Percentiles rank a stretch among this genome's conserved stretches.
phyloP scores from a whole-genome alignment of 2,888 invertebrate genomes.

The Abrostola tripartita region DNA sequence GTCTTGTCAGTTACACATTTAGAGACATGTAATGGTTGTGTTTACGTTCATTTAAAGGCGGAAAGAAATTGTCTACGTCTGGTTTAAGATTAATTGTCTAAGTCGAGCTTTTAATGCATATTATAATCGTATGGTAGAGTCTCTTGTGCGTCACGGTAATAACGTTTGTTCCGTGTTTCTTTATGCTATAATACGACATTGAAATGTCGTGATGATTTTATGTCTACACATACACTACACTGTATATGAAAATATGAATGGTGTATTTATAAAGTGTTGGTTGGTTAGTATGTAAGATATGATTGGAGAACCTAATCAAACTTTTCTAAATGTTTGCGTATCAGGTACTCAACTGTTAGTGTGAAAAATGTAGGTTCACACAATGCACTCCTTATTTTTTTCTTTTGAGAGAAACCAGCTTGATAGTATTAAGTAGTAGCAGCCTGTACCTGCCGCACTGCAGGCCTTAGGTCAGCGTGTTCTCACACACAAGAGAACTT shows the following conservation, averaged over 20 bases:
- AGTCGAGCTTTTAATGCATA: slow-evolving; percentile 19
- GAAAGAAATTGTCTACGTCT: slow-evolving; percentile 19
- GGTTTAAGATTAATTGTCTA: slow-evolving; percentile 34
- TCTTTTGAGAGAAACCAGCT: no score
- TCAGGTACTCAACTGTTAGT: no score
- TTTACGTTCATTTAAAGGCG: slow-evolving; percentile 13
- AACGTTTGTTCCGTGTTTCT: slow-evolving; percentile 55
- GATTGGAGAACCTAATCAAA: no score
- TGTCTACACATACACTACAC: no score
- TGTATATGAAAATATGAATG: slow-evolving; percentile 3
- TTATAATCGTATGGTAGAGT: slow-evolving; percentile 4
- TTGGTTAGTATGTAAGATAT: not conserved
- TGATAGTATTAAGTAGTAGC: no score
- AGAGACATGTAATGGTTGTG: not conserved
- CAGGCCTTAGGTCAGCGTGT: no score
- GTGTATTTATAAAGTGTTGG: slow-evolving; percentile 1
- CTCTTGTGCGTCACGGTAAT: slow-evolving; percentile 37
- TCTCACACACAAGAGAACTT: no score
- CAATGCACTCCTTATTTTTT: no score
- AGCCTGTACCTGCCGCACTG: no score
- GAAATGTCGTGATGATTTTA: slow-evolving; percentile 53
- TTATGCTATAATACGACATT: slow-evolving; percentile 51
- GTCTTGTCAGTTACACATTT: no score
- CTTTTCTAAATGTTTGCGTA: no score
- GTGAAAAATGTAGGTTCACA: no score